Evolutionary conservation across 2,113 vertebrate genomes (phyloP), one percentile per base, ranked within the genome.

Genomic region (Terrapene triunguis): DNA sequence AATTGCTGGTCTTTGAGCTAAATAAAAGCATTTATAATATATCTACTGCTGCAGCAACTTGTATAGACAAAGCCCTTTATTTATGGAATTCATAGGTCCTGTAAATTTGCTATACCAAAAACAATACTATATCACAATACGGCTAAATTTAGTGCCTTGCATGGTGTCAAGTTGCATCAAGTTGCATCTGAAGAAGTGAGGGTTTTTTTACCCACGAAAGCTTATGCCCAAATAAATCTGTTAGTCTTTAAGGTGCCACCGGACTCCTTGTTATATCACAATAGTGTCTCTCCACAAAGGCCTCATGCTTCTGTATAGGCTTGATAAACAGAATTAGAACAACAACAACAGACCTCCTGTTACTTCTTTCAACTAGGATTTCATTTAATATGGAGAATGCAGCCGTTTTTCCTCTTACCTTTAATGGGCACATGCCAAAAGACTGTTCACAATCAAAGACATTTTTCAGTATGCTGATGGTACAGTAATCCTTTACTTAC

Each of bases 21-120:
- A 98, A 96, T 96, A 88, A 97, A 95, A 97, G 80, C 90, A 96
- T 21, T 54, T 57, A 85, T 88, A 96, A 96, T 83, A 91, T 17
- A 84, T 81, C 50, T 35, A 93, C 4, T 59, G 35, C 69, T 95
- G 85, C 84, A 83, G 90, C 87, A 78, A 69, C 76, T 89, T 81
- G 55, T 62, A 97, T n/a, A 92, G 55, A 92, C 53, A 96, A 94
- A 90, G 65, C 14, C 55, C 87, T 92, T 97, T 84, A 89, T 89
- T 92, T 38, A 92, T 42, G 69, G 83, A 95, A 94, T 84, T 80
- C n/a, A 62, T 9, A 78, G 14, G 27, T 93, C 82, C 50, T 50
- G 50, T 82, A 84, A 11, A 1, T 89, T 96, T 96, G 84, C 91
- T 94, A 69, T 80, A 91, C 42, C 65, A 94, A 90, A 95, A 90